These are phyloP conservation scores for Choristoneura fumiferana DNA, from an alignment of 1,140 invertebrate genomes.

Conservation along the genomic window DNA sequence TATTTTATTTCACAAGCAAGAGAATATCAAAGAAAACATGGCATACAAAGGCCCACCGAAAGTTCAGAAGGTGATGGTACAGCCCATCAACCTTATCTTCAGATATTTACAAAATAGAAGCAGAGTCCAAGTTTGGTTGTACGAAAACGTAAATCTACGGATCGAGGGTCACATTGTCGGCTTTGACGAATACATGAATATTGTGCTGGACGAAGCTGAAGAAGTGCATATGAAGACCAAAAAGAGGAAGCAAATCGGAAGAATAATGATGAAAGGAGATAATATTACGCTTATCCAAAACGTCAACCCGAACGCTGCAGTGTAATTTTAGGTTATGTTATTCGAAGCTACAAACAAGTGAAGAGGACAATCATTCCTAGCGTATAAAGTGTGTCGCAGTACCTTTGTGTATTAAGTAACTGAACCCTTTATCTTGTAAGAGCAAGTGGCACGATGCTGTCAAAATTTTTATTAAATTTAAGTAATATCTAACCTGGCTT, in stretches of 20 bases:
- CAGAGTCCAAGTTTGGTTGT: conserved; percentile 98
- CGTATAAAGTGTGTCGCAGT: conserved; percentile 13
- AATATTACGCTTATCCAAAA: conserved; percentile 98
- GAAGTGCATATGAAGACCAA: conserved; percentile 96
- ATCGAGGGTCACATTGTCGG: conserved; percentile 99
- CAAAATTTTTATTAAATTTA: conserved; percentile 56
- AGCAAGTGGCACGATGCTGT: conserved; percentile 22
- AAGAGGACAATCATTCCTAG: conserved; percentile 57
- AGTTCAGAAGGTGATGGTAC: conserved; percentile 99
- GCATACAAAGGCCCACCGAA: conserved; percentile 95
- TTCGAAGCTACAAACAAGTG: conserved; percentile 29
- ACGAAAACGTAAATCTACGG: conserved; percentile 95
- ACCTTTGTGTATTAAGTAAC: conserved; percentile 35
- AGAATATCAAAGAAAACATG: conserved; percentile 84
- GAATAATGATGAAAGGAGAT: conserved; percentile 95
- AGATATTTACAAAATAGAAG: conserved; percentile 95
- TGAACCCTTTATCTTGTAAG: conserved; percentile 21
- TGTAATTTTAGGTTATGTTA: conserved; percentile 62
- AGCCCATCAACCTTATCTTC: conserved; percentile 98
- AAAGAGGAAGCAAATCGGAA: conserved; percentile 90
- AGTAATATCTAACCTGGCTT: conserved; percentile 37
- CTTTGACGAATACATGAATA: conserved; percentile 99
- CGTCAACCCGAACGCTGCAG: conserved; percentile 78
- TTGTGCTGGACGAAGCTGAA: conserved; percentile 98
- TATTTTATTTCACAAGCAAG: conserved; percentile 23